Percentiles rank a stretch among this genome's conserved stretches.
These are phyloP conservation scores for Nemotelus nigrinus DNA, from an alignment of 2,888 invertebrate species.

Conservation along the genomic window DNA sequence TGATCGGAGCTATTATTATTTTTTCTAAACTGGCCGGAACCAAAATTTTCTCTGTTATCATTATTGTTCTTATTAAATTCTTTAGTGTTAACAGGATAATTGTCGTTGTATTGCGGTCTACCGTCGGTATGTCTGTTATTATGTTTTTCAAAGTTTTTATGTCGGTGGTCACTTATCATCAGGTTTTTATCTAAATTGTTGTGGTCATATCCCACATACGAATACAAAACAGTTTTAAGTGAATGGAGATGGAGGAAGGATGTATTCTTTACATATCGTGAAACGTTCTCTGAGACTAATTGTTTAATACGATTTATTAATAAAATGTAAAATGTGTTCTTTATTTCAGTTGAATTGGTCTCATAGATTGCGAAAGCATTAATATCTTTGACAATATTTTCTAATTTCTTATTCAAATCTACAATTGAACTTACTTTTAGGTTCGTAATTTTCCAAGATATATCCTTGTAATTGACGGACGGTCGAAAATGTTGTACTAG, in stretches of 20 bases:
- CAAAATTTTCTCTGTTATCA: too few species aligned
- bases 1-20: too few species aligned
- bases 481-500: constrained; percentile 10
- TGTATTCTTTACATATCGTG: background rate
- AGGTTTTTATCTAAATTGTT: too few species aligned
- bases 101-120: too few species aligned
- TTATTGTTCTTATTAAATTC: too few species aligned
- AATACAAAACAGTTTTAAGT: constrained; percentile 10
- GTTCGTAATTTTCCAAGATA: background rate
- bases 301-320: constrained; percentile 16
- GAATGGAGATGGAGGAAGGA: constrained; percentile 19
- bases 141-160: too few species aligned
- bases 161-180: too few species aligned
- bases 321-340: background rate
- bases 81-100: too few species aligned
- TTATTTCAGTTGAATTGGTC: background rate
- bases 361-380: constrained; percentile 17
- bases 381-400: constrained; percentile 17
- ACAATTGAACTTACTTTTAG: constrained; percentile 18
- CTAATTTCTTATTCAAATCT: background rate
- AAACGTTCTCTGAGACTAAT: constrained; percentile 14
- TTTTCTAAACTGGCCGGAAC: too few species aligned
- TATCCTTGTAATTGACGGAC: constrained; percentile 11
- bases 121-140: too few species aligned
- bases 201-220: constrained; percentile 12